Conservation (phyloP, 2,797 vertebrate species). For the Podargus strigoides region DNA sequence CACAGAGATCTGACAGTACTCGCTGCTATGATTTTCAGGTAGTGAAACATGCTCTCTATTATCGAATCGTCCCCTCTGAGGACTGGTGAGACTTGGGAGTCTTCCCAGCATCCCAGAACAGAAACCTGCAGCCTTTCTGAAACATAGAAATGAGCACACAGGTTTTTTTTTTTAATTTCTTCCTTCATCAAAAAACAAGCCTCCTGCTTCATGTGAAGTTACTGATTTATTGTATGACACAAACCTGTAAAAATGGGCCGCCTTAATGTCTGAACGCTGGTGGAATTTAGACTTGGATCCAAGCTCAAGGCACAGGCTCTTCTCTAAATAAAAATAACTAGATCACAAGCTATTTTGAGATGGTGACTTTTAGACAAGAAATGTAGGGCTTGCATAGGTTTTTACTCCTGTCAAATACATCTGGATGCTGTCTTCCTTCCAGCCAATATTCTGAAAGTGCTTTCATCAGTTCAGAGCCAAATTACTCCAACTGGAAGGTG, state of each 20-base stretch:
- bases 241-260: background rate
- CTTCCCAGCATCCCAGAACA: background rate
- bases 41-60: background rate
- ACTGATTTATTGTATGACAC: background rate
- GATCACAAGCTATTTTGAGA: conserved; percentile 51
- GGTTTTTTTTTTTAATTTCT: background rate
- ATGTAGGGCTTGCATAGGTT: background rate
- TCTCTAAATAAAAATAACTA: conserved; percentile 55
- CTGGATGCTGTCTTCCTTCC: background rate
- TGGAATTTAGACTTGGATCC: conserved; percentile 21
- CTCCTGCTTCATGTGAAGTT: background rate
- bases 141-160: background rate
- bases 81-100: background rate
- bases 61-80: background rate
- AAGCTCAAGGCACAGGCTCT: conserved; percentile 32
- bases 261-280: background rate
- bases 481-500: background rate
- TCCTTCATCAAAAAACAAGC: background rate
- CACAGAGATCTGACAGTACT: background rate
- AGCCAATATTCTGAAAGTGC: background rate
- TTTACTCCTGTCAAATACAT: background rate
- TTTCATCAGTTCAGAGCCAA: background rate
- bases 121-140: background rate
- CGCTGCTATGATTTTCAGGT: background rate
- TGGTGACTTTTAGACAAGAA: conserved; percentile 47